These are phyloP conservation scores for Takifugu ocellatus DNA, from an alignment of 2,797 vertebrate genomes.

Conservation along the genomic window DNA sequence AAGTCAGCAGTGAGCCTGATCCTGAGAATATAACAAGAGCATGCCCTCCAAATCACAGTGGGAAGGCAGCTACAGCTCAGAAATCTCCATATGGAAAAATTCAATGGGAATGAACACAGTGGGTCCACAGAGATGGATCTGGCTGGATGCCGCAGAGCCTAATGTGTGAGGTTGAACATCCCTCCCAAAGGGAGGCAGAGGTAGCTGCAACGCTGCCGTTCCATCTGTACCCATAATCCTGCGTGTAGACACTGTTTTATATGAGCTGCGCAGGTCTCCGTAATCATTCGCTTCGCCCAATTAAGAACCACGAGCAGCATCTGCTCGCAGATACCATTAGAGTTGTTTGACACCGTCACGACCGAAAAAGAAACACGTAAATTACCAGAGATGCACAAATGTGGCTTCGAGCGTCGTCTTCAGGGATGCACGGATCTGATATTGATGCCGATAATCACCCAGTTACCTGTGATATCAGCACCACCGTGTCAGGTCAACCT, in stretches of 20 bases:
- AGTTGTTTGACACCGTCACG: conserved; percentile 48
- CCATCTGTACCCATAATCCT: conserved; percentile 62
- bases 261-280: conserved; percentile 69
- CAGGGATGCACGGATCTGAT: no score
- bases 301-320: conserved; percentile 76
- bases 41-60: conserved; percentile 33
- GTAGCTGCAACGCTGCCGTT: conserved; percentile 56
- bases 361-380: conserved; percentile 29
- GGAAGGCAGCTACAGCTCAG: conserved; percentile 25
- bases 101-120: conserved; percentile 31
- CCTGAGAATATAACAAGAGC: conserved; percentile 36
- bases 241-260: conserved; percentile 61
- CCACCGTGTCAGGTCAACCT: no score
- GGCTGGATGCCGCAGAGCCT: conserved; percentile 37
- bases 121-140: conserved; percentile 47
- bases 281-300: conserved; percentile 75
- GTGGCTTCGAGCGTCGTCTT: conserved; percentile 13
- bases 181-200: conserved; percentile 51
- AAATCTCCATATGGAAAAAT: conserved; percentile 49
- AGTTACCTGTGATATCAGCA: no score
- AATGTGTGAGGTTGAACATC: conserved; percentile 54
- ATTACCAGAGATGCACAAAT: conserved; percentile 49
- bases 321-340: conserved; percentile 66
- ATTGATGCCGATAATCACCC: no score
- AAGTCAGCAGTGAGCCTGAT: conserved; percentile 43